Base-by-base conservation (phyloP, 2,113 vertebrate genomes). In the Poeciliopsis prolifica region DNA sequence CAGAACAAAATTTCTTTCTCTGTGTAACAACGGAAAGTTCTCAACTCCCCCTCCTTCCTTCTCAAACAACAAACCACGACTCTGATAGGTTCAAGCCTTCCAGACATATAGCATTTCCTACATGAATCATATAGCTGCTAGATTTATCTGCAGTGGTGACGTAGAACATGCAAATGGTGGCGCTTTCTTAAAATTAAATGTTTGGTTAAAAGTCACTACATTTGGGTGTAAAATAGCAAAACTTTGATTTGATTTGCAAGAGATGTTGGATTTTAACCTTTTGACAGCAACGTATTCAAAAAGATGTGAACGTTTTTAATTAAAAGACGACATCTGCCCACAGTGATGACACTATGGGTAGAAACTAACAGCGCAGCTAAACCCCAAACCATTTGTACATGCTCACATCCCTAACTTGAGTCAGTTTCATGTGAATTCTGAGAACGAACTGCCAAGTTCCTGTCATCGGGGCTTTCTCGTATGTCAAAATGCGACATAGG, bases 21-120 rank as follows among this genome's bases (percentile, higher is more conserved):
- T 83, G 75, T 87, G 90, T 75, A 85, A 91, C 86, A 91, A 83
- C 87, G 91, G 93, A 94, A 95, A 94, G 87, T 94, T 92, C 78
- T 86, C 40, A 44, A 88, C 88, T 86, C 85, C 90, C 85, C 77
- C 87, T 84, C 82, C 79, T 87, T 83, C 89, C 88, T 88, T 78
- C 85, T 91, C 58, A 63, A 65, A 74, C 82, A 87, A 73, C 85
- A 87, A 29, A 58, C 72, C 31, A 51, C 62, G 68, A 33, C 80
- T 65, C 61, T 85, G 22, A 1, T n/a, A 87, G 73, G 81, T 74
- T 15, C 72, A 63, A 73, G 19, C 29, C 26, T 84, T 37, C 79
- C 73, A 68, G 29, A 79, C 70, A 74, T 69, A 66, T 68, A 78
- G 54, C 61, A 66, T 80, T 83, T 86, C 31, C 64, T 29, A 58